These are phyloP conservation scores for Nomada fucata DNA, from an alignment of 2,888 invertebrate species.

Conservation along the genomic window DNA sequence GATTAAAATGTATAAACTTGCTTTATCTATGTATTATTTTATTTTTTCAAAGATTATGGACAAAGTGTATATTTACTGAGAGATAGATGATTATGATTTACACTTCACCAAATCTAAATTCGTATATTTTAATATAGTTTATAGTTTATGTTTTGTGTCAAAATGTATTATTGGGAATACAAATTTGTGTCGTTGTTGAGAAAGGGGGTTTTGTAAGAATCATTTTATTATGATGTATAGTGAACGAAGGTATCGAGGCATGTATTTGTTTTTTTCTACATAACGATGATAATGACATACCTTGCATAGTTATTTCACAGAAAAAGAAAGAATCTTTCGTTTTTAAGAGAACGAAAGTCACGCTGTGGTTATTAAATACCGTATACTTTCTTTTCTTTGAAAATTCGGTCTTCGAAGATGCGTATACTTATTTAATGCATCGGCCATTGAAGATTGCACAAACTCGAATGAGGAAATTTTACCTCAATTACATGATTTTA, in stretches of 20 bases:
- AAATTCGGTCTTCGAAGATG: slow-evolving; percentile 48
- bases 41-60: slow-evolving; percentile 75
- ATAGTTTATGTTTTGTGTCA: slow-evolving; percentile 66
- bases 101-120: slow-evolving; percentile 65
- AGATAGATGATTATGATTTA: slow-evolving; percentile 68
- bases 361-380: slow-evolving; percentile 30
- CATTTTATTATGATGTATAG: slow-evolving; percentile 57
- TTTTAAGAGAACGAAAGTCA: slow-evolving; percentile 24
- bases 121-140: slow-evolving; percentile 65
- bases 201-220: slow-evolving; percentile 50
- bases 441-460: slow-evolving; percentile 62
- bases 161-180: slow-evolving; percentile 56
- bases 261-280: slow-evolving; percentile 59
- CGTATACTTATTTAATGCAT: slow-evolving; percentile 61
- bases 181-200: slow-evolving; percentile 55
- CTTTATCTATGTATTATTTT: slow-evolving; percentile 74
- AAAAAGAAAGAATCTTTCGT: slow-evolving; percentile 13
- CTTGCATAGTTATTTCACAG: slow-evolving; percentile 32
- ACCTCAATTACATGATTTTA: slow-evolving; percentile 60
- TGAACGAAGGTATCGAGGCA: slow-evolving; percentile 52
- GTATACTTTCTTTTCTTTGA: slow-evolving; percentile 17
- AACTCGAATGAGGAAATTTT: slow-evolving; percentile 40
- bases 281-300: slow-evolving; percentile 35
- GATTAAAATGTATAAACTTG: slow-evolving; percentile 75
- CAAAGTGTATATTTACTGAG: slow-evolving; percentile 78